These are phyloP conservation scores for Ammospiza caudacuta DNA, from an alignment of 2,113 vertebrate species.

Conservation along the genomic window DNA sequence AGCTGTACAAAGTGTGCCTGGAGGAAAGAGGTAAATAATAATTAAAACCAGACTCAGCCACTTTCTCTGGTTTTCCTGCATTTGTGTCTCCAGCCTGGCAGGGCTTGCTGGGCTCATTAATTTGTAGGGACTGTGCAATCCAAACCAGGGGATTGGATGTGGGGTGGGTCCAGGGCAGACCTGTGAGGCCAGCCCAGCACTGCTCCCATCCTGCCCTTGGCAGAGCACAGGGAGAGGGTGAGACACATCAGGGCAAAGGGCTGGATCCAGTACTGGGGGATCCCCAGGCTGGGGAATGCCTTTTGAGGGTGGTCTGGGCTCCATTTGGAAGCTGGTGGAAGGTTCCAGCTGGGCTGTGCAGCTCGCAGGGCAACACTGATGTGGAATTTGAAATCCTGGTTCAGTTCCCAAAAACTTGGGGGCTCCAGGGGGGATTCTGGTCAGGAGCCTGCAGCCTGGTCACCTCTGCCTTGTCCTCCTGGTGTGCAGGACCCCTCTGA, in stretches of 20 bases:
- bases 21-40: neutral
- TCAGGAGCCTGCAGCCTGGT: neutral
- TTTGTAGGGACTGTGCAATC: neutral
- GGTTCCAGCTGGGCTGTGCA: neutral
- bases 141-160: neutral
- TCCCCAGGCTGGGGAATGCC: neutral
- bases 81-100: neutral
- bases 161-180: neutral
- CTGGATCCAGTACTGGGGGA: neutral
- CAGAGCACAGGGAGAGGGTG: neutral
- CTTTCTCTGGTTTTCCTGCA: neutral
- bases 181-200: neutral
- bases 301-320: neutral
- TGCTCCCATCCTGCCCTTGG: neutral
- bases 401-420: accelerated
- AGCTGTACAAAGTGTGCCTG: neutral
- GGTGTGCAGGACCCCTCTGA: neutral
- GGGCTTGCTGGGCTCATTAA: neutral
- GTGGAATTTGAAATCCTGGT: neutral
- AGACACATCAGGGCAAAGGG: neutral
- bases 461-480: neutral
- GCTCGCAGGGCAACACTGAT: accelerated
- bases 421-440: neutral
- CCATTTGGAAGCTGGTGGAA: neutral
- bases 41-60: neutral